Conservation (phyloP, 1,140 invertebrate genomes). For the Vanessa atalanta region DNA sequence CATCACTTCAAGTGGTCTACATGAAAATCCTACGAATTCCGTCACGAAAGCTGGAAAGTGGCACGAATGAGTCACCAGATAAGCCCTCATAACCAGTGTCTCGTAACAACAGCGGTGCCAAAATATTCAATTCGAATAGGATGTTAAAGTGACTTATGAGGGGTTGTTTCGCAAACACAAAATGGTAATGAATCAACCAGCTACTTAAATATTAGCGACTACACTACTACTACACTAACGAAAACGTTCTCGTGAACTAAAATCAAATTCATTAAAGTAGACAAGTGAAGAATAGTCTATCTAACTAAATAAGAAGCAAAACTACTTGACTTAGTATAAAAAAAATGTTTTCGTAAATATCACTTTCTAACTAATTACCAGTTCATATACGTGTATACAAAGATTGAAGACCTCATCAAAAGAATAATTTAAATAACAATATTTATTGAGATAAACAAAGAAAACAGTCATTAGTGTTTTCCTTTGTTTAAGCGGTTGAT, state of each 20-base stretch:
- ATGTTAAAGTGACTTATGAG: slow-evolving; percentile 22
- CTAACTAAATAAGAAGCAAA: too few species aligned
- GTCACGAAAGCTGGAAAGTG: slow-evolving; percentile 54
- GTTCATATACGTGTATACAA: not conserved
- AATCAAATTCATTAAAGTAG: too few species aligned
- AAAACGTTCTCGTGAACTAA: too few species aligned
- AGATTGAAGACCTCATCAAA: not conserved
- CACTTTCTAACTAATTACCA: too few species aligned
- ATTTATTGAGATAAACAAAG: slow-evolving; percentile 27
- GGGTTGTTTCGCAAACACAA: not conserved
- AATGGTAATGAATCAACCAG: not conserved
- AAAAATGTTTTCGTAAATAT: too few species aligned
- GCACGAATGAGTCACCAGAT: slow-evolving; percentile 50
- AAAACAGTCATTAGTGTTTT: slow-evolving; percentile 34
- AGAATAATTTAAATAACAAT: not conserved
- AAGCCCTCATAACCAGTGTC: slow-evolving; percentile 46
- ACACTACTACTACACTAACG: not conserved
- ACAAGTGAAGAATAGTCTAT: too few species aligned
- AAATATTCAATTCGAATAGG: slow-evolving; percentile 43
- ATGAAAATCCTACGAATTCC: slow-evolving; percentile 55
- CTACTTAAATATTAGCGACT: not conserved
- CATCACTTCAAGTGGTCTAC: slow-evolving; percentile 49
- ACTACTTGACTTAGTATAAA: too few species aligned
- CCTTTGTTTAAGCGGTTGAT: slow-evolving; percentile 48
- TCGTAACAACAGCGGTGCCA: slow-evolving; percentile 26